Evolutionary conservation across 2,888 invertebrate species (phyloP).

Genomic region (Amiota mariae): DNA sequence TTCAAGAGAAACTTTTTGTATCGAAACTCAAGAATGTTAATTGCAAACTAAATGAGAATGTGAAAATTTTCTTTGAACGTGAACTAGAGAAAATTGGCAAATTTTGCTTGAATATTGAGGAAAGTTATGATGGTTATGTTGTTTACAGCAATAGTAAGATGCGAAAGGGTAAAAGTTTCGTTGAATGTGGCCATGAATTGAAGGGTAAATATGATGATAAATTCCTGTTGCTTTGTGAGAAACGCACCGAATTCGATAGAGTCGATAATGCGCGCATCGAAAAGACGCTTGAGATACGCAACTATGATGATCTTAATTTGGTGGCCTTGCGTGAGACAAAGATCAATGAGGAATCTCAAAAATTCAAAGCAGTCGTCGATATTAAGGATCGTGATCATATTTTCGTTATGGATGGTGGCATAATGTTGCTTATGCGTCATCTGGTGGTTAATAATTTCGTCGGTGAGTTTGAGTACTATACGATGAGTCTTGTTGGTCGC

Average conservation of each 20-base stretch:
- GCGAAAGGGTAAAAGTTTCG: slow-evolving; percentile 56
- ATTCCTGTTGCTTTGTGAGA: slow-evolving; percentile 63
- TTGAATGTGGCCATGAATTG: slow-evolving; percentile 60
- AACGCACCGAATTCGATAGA: slow-evolving; percentile 64
- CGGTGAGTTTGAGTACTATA: slow-evolving; percentile 62
- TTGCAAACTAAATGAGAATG: slow-evolving; percentile 60
- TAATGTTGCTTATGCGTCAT: slow-evolving; percentile 66
- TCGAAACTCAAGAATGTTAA: slow-evolving; percentile 57
- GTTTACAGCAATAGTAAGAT: slow-evolving; percentile 64
- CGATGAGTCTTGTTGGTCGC: slow-evolving; percentile 64
- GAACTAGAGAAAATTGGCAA: slow-evolving; percentile 62
- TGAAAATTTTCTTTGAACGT: slow-evolving; percentile 63
- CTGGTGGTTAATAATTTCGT: slow-evolving; percentile 60
- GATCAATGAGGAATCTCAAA: slow-evolving; percentile 63
- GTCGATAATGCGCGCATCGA: slow-evolving; percentile 63
- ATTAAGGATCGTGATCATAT: slow-evolving; percentile 63
- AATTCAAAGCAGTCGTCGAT: slow-evolving; percentile 62
- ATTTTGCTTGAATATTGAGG: slow-evolving; percentile 62
- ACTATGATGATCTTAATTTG: slow-evolving; percentile 55
- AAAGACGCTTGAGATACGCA: slow-evolving; percentile 59
- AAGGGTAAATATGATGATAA: slow-evolving; percentile 65
- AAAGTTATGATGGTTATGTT: slow-evolving; percentile 67
- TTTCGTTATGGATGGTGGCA: slow-evolving; percentile 67
- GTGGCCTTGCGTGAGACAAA: slow-evolving; percentile 60
- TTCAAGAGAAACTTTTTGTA: slow-evolving; percentile 60